Percentiles rank a stretch among this genome's conserved stretches.
Evolutionary conservation across 2,797 vertebrate genomes (phyloP).

Genomic region (Meriones psammophilus): DNA sequence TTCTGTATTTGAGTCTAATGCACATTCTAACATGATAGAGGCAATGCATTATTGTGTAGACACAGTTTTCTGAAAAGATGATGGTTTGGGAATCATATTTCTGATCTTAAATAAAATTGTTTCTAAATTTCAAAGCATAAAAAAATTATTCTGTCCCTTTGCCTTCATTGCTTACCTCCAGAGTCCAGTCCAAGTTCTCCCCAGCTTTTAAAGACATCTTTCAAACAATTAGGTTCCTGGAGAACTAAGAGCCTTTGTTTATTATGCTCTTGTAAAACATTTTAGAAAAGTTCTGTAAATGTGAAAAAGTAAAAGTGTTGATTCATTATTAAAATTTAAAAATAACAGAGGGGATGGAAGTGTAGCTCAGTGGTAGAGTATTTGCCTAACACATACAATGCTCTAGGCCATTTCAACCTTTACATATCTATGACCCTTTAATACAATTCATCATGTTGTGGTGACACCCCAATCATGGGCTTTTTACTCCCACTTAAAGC

Average conservation of each 20-base stretch:
- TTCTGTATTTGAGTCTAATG: constrained; percentile 55
- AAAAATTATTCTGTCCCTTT: too few relatives aligned
- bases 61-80: constrained; percentile 82
- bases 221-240: too few relatives aligned
- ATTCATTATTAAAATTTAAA: background rate
- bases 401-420: background rate
- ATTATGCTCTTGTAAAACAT: too few relatives aligned
- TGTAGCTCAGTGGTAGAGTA: background rate
- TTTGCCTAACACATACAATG: background rate
- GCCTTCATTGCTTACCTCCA: too few relatives aligned
- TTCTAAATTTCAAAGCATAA: too few relatives aligned
- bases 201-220: too few relatives aligned
- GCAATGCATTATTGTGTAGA: constrained; percentile 84
- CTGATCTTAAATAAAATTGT: constrained; percentile 66
- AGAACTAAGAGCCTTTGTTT: too few relatives aligned
- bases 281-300: too few relatives aligned
- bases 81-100: constrained; percentile 84
- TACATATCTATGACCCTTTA: background rate
- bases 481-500: background rate
- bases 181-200: too few relatives aligned
- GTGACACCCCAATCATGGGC: background rate
- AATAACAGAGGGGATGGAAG: background rate
- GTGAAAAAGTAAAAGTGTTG: background rate
- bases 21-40: constrained; percentile 84
- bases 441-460: background rate